phyloP scores from a whole-genome alignment of 2,797 vertebrate genomes.

The Cuniculus paca region DNA sequence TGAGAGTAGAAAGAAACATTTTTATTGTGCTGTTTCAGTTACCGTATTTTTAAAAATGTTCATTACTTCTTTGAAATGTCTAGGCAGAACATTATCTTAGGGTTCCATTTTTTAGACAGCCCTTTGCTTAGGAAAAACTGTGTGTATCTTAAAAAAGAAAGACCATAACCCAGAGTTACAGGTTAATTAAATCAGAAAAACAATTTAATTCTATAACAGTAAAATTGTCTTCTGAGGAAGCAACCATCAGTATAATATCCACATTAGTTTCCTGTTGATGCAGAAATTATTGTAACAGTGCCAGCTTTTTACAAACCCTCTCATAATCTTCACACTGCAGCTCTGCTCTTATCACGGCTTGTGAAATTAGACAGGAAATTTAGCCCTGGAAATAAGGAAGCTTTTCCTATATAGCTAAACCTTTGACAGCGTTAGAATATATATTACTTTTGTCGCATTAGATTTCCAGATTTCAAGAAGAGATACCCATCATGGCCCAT shows the following conservation, averaged over 20 bases:
- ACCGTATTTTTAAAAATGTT: neutral
- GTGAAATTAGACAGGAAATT: slow-evolving; percentile 89
- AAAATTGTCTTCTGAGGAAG: slow-evolving; percentile 89
- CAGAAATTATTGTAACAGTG: slow-evolving; percentile 87
- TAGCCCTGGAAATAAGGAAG: slow-evolving; percentile 88
- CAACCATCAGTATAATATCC: slow-evolving; percentile 89
- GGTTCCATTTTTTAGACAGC: slow-evolving; percentile 68
- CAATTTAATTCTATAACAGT: slow-evolving; percentile 86
- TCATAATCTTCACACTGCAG: slow-evolving; percentile 89
- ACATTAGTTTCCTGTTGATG: slow-evolving; percentile 91
- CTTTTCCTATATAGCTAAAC: slow-evolving; percentile 86
- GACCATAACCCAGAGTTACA: slow-evolving; percentile 78
- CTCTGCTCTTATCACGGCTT: slow-evolving; percentile 88
- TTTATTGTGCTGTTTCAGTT: slow-evolving; percentile 16
- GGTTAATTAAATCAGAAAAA: slow-evolving; percentile 89
- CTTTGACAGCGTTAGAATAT: slow-evolving; percentile 86
- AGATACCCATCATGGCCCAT: slow-evolving; percentile 66
- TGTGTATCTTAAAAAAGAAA: slow-evolving; percentile 86
- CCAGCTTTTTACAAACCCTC: slow-evolving; percentile 85
- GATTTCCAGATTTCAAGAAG: slow-evolving; percentile 80
- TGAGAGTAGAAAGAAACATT: slow-evolving; percentile 53
- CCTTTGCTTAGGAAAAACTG: slow-evolving; percentile 66
- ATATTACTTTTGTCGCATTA: slow-evolving; percentile 81
- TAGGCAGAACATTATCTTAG: slow-evolving; percentile 54
- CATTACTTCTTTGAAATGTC: slow-evolving; percentile 46